phyloP scores from a whole-genome alignment of 2,113 vertebrate genomes.

The Octodon degus region DNA sequence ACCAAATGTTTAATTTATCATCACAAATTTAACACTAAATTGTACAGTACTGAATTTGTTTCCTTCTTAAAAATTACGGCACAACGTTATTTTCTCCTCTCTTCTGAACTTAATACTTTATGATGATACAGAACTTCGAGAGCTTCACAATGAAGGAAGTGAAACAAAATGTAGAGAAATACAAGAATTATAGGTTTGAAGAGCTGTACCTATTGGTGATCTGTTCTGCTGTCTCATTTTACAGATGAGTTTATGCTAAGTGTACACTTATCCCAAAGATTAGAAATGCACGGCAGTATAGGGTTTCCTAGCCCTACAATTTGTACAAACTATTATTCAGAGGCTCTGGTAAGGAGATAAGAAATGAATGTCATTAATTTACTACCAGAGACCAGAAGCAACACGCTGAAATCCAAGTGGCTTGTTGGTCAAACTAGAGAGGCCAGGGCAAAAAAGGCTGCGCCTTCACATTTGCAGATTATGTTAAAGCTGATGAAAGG shows the following conservation, averaged over 20 bases:
- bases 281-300: conserved; percentile 68
- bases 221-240: conserved; percentile 56
- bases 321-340: conserved; percentile 81
- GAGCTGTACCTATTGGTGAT: conserved; percentile 25
- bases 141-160: conserved; percentile 49
- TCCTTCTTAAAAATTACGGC: conserved; percentile 63
- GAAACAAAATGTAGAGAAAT: conserved; percentile 6
- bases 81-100: conserved; percentile 63
- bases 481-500: conserved; percentile 81
- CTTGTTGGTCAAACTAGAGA: conserved; percentile 83
- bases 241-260: conserved; percentile 45
- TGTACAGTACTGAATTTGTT: conserved; percentile 65
- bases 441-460: conserved; percentile 74
- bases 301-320: conserved; percentile 71
- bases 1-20: conserved; percentile 80
- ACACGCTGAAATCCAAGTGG: conserved; percentile 81
- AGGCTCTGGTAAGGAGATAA: conserved; percentile 78
- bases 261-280: conserved; percentile 71
- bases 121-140: conserved; percentile 44
- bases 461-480: conserved; percentile 84
- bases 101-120: conserved; percentile 52
- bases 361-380: conserved; percentile 84
- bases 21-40: conserved; percentile 79
- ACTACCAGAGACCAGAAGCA: conserved; percentile 82
- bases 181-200: conserved; percentile 25